Conservation (phyloP, 2,113 vertebrate genomes). For the Ondatra zibethicus region DNA sequence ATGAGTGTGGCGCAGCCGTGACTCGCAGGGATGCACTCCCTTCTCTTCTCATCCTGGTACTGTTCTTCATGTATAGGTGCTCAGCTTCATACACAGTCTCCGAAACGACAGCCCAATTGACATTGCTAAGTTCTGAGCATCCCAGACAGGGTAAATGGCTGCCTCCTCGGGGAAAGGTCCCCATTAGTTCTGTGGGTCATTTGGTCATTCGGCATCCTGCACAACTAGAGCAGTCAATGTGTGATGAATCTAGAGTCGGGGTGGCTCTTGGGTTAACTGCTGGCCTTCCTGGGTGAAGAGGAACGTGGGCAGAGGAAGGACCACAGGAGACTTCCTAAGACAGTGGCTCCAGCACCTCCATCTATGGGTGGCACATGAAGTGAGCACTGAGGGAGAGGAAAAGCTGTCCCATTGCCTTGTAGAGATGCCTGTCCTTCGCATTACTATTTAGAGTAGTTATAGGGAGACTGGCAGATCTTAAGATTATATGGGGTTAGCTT, state of each 20-base stretch:
- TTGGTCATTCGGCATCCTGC: not conserved
- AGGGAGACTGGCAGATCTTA: not conserved
- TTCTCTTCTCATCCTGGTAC: not conserved
- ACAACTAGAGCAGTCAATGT: not conserved
- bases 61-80: not conserved
- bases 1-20: not conserved
- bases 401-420: too few relatives aligned
- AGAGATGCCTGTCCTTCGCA: too few relatives aligned
- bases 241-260: not conserved
- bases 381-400: not conserved
- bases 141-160: not conserved
- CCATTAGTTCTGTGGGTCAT: not conserved
- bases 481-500: not conserved
- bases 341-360: not conserved
- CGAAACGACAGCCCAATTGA: not conserved
- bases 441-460: not conserved
- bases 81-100: rapidly evolving
- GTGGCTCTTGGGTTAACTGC: not conserved
- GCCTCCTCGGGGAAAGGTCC: not conserved
- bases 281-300: not conserved
- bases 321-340: not conserved
- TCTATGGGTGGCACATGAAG: not conserved
- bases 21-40: not conserved
- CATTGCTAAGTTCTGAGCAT: not conserved
- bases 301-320: not conserved